A percentile compares a stretch with the other conserved stretches of the same genome.
These are phyloP conservation scores for Eospalax fontanierii DNA, from an alignment of 2,797 vertebrate genomes.

Conservation along the genomic window DNA sequence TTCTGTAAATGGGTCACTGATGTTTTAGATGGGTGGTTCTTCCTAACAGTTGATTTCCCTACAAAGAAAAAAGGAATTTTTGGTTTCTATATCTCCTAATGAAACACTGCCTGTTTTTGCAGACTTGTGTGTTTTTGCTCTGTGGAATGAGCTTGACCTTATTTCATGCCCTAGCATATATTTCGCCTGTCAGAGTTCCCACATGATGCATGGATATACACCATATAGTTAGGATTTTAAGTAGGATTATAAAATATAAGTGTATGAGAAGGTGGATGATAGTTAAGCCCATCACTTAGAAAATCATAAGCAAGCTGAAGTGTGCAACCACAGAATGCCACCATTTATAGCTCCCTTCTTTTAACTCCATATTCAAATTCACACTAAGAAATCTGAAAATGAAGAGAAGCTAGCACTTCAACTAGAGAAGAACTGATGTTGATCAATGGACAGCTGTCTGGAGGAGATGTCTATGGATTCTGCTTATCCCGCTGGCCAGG, in stretches of 20 bases:
- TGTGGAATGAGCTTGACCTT: background rate
- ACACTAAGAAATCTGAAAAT: background rate
- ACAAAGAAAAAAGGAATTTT: background rate
- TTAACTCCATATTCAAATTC: background rate
- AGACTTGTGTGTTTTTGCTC: accelerated
- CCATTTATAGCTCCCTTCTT: background rate
- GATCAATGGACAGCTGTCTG: no score
- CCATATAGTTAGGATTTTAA: background rate
- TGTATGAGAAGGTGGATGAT: background rate
- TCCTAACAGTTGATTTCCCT: background rate
- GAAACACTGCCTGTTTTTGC: background rate
- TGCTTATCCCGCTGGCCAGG: no score
- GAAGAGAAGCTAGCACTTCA: background rate
- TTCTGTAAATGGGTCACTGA: background rate
- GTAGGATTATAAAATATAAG: background rate
- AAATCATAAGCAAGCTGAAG: background rate
- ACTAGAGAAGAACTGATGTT: background rate
- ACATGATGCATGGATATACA: background rate
- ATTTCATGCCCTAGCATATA: background rate
- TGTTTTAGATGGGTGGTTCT: background rate
- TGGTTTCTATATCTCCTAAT: background rate
- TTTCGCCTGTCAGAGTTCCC: background rate
- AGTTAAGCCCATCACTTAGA: background rate
- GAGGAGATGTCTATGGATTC: no score
- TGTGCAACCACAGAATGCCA: background rate